Evolutionary conservation across 2,888 invertebrate species (phyloP), one percentile per base, ranked within the genome.

Genomic region (Phytoseiulus persimilis): DNA sequence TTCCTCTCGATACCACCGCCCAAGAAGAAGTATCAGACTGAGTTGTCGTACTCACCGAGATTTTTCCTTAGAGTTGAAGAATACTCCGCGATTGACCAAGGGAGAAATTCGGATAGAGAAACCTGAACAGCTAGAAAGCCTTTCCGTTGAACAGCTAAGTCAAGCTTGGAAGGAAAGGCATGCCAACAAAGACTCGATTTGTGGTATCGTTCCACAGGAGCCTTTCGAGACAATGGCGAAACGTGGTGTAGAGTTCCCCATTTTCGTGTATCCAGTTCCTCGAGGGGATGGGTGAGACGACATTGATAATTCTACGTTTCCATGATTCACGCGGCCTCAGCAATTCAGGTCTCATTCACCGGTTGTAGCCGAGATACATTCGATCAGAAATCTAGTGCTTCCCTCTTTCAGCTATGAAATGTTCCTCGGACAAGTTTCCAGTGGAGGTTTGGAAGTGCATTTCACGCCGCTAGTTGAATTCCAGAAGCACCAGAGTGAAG

Each of bases 381-480:
- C 39, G 39, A 39, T 39, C 3, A 39, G 39, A 9, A 3, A 39
- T 39, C 65, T 6, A 65, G 46, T 65, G 2, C 2, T 84, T 90
- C 89, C 89, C 32, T 90, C 31, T 91, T 91, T 31, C 91, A 93
- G 97, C 23, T 97, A 96, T 92, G 97, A 97, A 93, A 97, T 97
- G 92, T 95, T 97, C 90, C 94, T 97, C 94, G 94, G 95, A 90
- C 96, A 97, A 92, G 95, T 95, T 92, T 93, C 94, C 84, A 87
- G 87, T 31, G 46, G 84, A 65, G 94, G 94, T 1, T 95, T 95
- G 91, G 94, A 95, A 89, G 94, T 96, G 32, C 96, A 97, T 92
- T 96, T 97, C 92, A 97, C 97, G 0, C 96, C 97, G 0, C 93
- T 97, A 14, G 93, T 96, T 83, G 96, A 96, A 92, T 97, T 95